phyloP scores from a whole-genome alignment of 2,888 invertebrate species.

The Octonoba sinensis region DNA sequence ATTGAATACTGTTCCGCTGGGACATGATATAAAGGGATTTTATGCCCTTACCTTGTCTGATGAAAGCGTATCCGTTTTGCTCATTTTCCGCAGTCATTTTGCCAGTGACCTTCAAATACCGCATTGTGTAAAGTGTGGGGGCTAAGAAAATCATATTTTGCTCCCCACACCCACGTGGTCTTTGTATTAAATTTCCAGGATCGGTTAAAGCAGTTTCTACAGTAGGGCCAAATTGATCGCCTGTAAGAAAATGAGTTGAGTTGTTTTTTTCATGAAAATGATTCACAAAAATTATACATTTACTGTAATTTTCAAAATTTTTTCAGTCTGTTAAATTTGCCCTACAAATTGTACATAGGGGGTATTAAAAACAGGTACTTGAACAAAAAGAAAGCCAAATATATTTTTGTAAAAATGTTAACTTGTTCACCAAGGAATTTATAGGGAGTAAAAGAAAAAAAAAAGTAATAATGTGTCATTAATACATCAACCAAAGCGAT shows the following conservation, averaged over 20 bases:
- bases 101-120: conserved; percentile 62
- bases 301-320: conserved; percentile 1
- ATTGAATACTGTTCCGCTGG: too few species aligned
- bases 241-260: conserved; percentile 8
- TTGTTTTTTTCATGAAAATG: neutral
- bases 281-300: neutral
- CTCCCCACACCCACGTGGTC: conserved; percentile 67
- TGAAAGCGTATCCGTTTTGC: conserved; percentile 61
- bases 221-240: conserved; percentile 64
- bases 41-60: conserved; percentile 45
- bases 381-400: too few species aligned
- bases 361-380: too few species aligned
- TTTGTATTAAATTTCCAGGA: conserved; percentile 61
- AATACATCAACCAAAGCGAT: too few species aligned
- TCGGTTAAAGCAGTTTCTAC: conserved; percentile 62
- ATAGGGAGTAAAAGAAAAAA: too few species aligned
- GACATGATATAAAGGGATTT: too few species aligned
- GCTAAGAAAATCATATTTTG: conserved; percentile 66
- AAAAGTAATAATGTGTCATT: too few species aligned
- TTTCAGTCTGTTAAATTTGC: neutral
- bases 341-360: too few species aligned
- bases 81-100: conserved; percentile 58
- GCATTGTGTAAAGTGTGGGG: conserved; percentile 66
- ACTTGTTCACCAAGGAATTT: too few species aligned
- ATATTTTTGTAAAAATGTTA: too few species aligned